Percentiles rank a stretch among this genome's conserved stretches.
Conservation (phyloP, 2,888 invertebrate genomes). For the Diachrysia chrysitis region DNA sequence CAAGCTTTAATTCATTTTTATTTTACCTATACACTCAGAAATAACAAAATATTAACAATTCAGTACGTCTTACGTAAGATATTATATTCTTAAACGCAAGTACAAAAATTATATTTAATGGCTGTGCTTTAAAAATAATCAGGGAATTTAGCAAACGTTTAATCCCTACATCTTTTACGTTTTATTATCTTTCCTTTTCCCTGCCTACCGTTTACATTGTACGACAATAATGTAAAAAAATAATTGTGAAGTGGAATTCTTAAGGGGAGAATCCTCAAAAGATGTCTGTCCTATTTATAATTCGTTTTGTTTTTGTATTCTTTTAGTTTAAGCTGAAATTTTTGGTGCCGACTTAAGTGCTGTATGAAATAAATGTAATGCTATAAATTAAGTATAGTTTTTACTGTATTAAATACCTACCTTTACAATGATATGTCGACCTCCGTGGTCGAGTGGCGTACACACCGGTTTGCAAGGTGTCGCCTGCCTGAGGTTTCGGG, state of each 20-base stretch:
- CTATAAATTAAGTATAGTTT: too few species aligned
- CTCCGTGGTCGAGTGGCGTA: too few species aligned
- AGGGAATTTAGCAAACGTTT: slow-evolving; percentile 42
- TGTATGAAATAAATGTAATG: too few species aligned
- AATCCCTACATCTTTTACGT: slow-evolving; percentile 45
- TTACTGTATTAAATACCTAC: too few species aligned
- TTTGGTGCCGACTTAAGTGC: too few species aligned
- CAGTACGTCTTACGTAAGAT: background rate
- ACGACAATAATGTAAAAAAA: slow-evolving; percentile 53
- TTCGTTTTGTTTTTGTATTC: slow-evolving; percentile 25
- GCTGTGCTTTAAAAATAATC: slow-evolving; percentile 25
- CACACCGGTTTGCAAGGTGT: too few species aligned
- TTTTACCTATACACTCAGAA: too few species aligned
- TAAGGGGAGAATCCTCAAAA: slow-evolving; percentile 35
- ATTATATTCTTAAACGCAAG: background rate
- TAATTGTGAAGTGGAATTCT: slow-evolving; percentile 44
- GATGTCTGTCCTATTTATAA: slow-evolving; percentile 32
- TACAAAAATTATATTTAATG: slow-evolving; percentile 29
- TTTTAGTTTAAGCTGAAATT: background rate
- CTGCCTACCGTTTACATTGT: slow-evolving; percentile 41
- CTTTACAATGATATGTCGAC: too few species aligned
- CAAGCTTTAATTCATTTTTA: too few species aligned
- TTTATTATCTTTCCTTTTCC: slow-evolving; percentile 46
- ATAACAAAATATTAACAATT: too few species aligned
- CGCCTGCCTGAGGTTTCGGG: too few species aligned